These are phyloP conservation scores for Rhabditophanes sp. DNA, from an alignment of 2,888 invertebrate species.

Conservation along the genomic window DNA sequence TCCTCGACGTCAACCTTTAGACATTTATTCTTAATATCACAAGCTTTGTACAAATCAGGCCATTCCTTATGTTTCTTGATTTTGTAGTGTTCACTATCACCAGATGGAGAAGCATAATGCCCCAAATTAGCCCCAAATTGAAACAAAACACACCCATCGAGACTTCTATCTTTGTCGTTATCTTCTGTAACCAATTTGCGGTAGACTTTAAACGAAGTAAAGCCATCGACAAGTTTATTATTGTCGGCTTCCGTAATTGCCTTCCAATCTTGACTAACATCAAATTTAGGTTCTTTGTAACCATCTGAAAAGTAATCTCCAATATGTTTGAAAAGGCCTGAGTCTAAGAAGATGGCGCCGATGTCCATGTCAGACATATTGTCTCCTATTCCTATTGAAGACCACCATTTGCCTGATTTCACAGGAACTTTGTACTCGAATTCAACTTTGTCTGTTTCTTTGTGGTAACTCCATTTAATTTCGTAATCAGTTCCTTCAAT, in stretches of 20 bases:
- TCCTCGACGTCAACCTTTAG: not conserved
- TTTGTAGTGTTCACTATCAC: conserved; percentile 5
- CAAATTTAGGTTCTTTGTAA: conserved; percentile 14
- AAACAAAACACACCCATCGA: conserved; percentile 22
- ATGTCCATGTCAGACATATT: conserved; percentile 24
- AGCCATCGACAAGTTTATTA: conserved; percentile 7
- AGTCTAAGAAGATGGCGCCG: conserved; percentile 17
- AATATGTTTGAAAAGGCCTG: conserved; percentile 13
- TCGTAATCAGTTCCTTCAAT: conserved; percentile 11
- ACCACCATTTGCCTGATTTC: conserved; percentile 22
- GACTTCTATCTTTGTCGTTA: conserved; percentile 13
- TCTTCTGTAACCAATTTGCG: conserved; percentile 16
- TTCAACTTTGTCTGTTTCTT: conserved; percentile 12
- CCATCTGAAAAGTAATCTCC: conserved; percentile 18
- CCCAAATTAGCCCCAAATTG: conserved; percentile 21
- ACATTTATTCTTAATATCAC: conserved; percentile 14
- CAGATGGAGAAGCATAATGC: conserved; percentile 10
- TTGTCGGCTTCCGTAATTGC: conserved; percentile 4
- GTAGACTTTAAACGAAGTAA: conserved; percentile 18
- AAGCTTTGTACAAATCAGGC: conserved; percentile 22
- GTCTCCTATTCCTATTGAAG: conserved; percentile 22
- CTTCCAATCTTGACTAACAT: conserved; percentile 18
- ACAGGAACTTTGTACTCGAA: conserved; percentile 15
- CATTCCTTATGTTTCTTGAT: conserved; percentile 22
- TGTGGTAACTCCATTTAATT: conserved; percentile 17